These are phyloP conservation scores for Vulpes vulpes DNA, from an alignment of 2,113 vertebrate genomes.

Conservation along the genomic window DNA sequence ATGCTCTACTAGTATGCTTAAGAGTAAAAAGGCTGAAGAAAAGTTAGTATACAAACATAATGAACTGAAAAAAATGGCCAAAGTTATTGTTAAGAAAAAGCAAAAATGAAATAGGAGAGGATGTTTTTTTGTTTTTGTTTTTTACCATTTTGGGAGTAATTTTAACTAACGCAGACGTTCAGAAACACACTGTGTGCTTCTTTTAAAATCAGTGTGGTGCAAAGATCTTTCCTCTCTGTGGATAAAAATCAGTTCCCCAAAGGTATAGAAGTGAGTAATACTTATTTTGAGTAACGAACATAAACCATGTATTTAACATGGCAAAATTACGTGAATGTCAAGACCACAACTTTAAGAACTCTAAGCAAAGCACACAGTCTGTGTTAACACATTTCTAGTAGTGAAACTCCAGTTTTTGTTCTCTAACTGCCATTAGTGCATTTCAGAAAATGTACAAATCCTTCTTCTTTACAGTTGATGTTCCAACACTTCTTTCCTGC, in stretches of 20 bases:
- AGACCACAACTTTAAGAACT: slow-evolving; percentile 89
- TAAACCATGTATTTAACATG: slow-evolving; percentile 90
- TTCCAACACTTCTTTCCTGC: slow-evolving; percentile 67
- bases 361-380: slow-evolving; percentile 91
- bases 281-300: slow-evolving; percentile 91
- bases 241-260: slow-evolving; percentile 80
- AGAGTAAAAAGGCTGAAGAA: slow-evolving; percentile 81
- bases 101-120: slow-evolving; percentile 68
- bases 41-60: slow-evolving; percentile 86
- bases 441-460: slow-evolving; percentile 72
- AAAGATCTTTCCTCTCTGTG: slow-evolving; percentile 76
- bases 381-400: slow-evolving; percentile 81
- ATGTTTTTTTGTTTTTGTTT: slow-evolving; percentile 58
- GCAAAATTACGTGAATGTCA: slow-evolving; percentile 91
- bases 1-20: slow-evolving; percentile 85
- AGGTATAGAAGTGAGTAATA: slow-evolving; percentile 86
- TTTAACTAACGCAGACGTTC: slow-evolving; percentile 50
- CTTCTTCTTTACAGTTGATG: slow-evolving; percentile 36
- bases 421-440: slow-evolving; percentile 75
- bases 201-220: slow-evolving; percentile 61
- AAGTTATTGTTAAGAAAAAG: slow-evolving; percentile 73
- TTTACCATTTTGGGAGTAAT: slow-evolving; percentile 51
- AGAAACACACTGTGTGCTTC: slow-evolving; percentile 59
- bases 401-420: slow-evolving; percentile 67
- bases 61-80: slow-evolving; percentile 80